These are phyloP conservation scores for Diacarnus erythraeanus DNA, from an alignment of 37 sponge, comb jelly and placozoan genomes.

Conservation along the genomic window DNA sequence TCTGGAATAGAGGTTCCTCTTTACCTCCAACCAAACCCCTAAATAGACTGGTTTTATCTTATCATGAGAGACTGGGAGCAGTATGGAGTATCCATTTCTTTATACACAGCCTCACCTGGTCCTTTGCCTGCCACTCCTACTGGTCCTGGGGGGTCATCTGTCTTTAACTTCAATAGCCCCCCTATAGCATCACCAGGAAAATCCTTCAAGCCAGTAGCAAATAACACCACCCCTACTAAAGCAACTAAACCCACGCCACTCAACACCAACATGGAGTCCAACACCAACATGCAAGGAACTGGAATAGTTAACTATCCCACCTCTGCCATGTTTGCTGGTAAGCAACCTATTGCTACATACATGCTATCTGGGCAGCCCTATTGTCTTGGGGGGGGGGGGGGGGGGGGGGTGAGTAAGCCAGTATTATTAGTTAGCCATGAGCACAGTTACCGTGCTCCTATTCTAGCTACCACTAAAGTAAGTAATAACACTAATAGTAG, in stretches of 20 bases:
- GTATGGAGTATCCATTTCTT: background rate
- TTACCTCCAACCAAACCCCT: background rate
- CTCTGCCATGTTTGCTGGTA: constrained; percentile 27
- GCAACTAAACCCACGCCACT: constrained; percentile 1
- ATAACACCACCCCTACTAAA: background rate
- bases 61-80: background rate
- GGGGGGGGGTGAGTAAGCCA: too few relatives aligned
- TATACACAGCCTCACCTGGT: constrained; percentile 41
- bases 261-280: background rate
- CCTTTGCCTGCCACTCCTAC: constrained; percentile 54
- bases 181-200: constrained; percentile 38
- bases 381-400: too few relatives aligned
- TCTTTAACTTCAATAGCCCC: constrained; percentile 35
- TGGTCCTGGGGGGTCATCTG: constrained; percentile 32
- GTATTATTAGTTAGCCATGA: too few relatives aligned
- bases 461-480: too few relatives aligned
- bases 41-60: too few relatives aligned
- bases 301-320: constrained; percentile 23
- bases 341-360: background rate
- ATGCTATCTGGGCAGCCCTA: too few relatives aligned
- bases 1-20: background rate
- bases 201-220: background rate
- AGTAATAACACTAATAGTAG: too few relatives aligned
- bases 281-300: background rate
- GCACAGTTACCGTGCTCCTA: too few relatives aligned